phyloP scores from a whole-genome alignment of 2,113 vertebrate genomes.

The Oncorhynchus nerka region DNA sequence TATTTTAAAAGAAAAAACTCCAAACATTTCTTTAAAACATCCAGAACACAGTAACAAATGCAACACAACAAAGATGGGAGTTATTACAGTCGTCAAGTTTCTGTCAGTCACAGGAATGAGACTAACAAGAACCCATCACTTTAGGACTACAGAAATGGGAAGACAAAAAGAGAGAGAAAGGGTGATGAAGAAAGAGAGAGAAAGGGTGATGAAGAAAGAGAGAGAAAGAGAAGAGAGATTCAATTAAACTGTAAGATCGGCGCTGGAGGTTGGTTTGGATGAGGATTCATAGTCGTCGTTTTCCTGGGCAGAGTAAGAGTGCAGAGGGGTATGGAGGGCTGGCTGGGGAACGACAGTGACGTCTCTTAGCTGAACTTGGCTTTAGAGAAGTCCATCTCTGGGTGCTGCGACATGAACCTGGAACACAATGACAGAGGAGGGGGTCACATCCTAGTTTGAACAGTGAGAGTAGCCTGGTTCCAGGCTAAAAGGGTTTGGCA shows the following conservation, averaged over 20 bases:
- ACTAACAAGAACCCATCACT: neutral
- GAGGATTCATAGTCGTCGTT: neutral
- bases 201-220: neutral
- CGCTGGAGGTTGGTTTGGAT: neutral
- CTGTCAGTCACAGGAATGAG: neutral
- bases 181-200: neutral
- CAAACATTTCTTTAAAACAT: slow-evolving; percentile 56
- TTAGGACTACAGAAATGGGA: slow-evolving; percentile 12
- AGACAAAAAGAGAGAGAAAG: neutral
- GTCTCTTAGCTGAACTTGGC: slow-evolving; percentile 77
- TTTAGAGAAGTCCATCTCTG: slow-evolving; percentile 83
- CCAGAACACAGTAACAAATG: slow-evolving; percentile 23
- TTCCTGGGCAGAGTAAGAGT: neutral
- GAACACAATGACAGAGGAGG: neutral
- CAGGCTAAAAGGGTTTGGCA: neutral
- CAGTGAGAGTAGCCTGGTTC: neutral
- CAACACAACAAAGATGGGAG: slow-evolving; percentile 14
- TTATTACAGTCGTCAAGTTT: slow-evolving; percentile 29
- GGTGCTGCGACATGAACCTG: slow-evolving; percentile 81
- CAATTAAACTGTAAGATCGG: neutral
- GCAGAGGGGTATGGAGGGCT: too few species aligned
- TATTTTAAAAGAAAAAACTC: slow-evolving; percentile 44
- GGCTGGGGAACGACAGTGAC: neutral
- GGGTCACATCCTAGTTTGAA: neutral
- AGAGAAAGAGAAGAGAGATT: neutral